Evolutionary conservation across 2,113 vertebrate species (phyloP).

Genomic region (Morone chrysops): DNA sequence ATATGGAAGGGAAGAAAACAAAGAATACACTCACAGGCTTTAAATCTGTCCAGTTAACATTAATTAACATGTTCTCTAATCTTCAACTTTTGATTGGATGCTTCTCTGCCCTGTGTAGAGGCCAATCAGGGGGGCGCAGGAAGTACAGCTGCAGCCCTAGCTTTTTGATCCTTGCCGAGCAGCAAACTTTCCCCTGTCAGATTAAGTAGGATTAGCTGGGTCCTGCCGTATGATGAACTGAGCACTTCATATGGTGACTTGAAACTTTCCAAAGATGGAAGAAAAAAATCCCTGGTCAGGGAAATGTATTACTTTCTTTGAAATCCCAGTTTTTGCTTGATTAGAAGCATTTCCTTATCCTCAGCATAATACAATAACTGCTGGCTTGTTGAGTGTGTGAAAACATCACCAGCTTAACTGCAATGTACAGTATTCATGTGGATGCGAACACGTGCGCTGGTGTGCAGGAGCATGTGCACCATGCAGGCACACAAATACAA

Average conservation of each 20-base stretch:
- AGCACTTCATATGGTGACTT: conserved; percentile 73
- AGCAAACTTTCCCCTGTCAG: conserved; percentile 81
- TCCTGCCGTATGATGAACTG: conserved; percentile 77
- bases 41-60: conserved; percentile 80
- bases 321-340: conserved; percentile 49
- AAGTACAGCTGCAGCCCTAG: conserved; percentile 70
- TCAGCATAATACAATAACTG: conserved; percentile 55
- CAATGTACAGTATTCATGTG: conserved; percentile 14
- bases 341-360: conserved; percentile 53
- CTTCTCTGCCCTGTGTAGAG: conserved; percentile 71
- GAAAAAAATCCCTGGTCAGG: conserved; percentile 45
- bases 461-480: conserved; percentile 13
- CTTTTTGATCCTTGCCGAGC: conserved; percentile 72
- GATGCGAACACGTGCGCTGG: conserved; percentile 14
- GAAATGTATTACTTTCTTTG: conserved; percentile 60
- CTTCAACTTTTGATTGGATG: conserved; percentile 84
- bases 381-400: conserved; percentile 46
- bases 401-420: conserved; percentile 43
- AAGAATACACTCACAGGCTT: not conserved
- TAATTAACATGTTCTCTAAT: conserved; percentile 84
- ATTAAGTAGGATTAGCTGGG: conserved; percentile 81
- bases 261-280: conserved; percentile 69
- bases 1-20: conserved; percentile 3
- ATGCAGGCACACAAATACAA: conserved; percentile 17
- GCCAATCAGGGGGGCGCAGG: conserved; percentile 68